These are phyloP conservation scores for Apaloderma vittatum DNA, from an alignment of 2,113 vertebrate species.

Conservation along the genomic window DNA sequence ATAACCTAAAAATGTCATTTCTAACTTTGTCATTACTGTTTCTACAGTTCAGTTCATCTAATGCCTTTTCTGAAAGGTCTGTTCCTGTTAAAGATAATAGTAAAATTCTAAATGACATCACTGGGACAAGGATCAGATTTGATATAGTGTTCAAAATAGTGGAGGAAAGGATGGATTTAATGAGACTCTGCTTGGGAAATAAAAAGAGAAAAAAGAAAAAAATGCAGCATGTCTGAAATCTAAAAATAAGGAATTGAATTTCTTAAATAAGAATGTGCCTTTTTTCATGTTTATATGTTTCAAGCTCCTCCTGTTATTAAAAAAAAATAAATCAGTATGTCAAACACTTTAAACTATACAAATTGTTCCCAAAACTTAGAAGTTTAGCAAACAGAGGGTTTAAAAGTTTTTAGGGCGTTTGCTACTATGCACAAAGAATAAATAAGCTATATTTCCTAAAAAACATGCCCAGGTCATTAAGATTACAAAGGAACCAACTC, in stretches of 20 bases:
- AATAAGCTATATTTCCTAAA: neutral
- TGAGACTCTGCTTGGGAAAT: neutral
- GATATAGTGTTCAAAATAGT: neutral
- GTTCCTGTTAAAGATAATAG: neutral
- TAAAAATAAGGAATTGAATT: neutral
- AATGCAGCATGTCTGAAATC: neutral
- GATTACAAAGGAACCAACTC: neutral
- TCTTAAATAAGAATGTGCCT: neutral
- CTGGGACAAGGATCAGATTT: neutral
- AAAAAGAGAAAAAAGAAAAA: neutral
- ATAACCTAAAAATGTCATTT: neutral
- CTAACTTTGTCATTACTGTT: neutral
- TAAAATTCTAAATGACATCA: neutral
- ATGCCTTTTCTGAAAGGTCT: neutral
- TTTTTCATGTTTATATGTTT: neutral
- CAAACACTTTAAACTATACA: neutral
- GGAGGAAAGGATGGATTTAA: neutral
- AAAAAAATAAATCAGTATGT: neutral
- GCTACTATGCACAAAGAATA: neutral
- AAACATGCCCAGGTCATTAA: neutral
- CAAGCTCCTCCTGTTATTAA: neutral
- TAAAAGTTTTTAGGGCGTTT: neutral
- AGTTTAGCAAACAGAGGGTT: neutral
- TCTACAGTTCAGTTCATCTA: neutral
- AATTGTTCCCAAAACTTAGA: neutral